phyloP scores from a whole-genome alignment of 2,888 invertebrate species.

The Synanthedon andrenaeformis region DNA sequence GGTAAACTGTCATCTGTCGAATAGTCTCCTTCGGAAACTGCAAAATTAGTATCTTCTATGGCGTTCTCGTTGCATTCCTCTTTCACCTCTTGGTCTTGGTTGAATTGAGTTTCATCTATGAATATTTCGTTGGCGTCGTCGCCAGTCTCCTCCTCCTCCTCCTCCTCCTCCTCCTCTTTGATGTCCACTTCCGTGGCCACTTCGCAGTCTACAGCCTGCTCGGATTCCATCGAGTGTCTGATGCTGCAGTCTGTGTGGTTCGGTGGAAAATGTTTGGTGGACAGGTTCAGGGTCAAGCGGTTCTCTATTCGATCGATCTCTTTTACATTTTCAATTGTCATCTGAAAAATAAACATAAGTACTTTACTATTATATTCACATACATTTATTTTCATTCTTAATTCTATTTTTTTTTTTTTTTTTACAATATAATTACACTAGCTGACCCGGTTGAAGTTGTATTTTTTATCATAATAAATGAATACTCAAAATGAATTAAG shows the following conservation, averaged over 20 bases:
- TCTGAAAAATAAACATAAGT: too few species aligned
- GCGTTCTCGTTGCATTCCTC: slow-evolving; percentile 5
- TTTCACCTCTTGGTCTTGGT: slow-evolving; percentile 8
- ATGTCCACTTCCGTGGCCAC: slow-evolving; percentile 2
- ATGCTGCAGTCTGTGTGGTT: background rate
- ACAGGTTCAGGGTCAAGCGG: background rate
- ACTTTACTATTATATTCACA: too few species aligned
- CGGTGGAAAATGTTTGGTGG: background rate
- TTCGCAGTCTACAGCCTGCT: background rate
- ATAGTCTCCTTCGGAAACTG: slow-evolving; percentile 16
- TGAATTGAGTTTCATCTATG: slow-evolving; percentile 4
- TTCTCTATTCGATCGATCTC: background rate
- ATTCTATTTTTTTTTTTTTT: too few species aligned
- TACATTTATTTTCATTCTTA: too few species aligned
- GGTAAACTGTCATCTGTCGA: slow-evolving; percentile 41
- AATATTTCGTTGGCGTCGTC: slow-evolving; percentile 1
- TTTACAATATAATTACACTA: too few species aligned
- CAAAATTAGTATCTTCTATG: slow-evolving; percentile 10
- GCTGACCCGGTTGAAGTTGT: too few species aligned
- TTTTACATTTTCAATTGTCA: too few species aligned
- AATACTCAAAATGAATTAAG: too few species aligned
- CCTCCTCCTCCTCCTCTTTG: background rate
- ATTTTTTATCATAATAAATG: too few species aligned
- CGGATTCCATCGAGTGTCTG: background rate
- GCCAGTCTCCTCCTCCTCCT: background rate